Conservation (phyloP, 1,140 invertebrate species). For the Cryptotermes secundus region DNA sequence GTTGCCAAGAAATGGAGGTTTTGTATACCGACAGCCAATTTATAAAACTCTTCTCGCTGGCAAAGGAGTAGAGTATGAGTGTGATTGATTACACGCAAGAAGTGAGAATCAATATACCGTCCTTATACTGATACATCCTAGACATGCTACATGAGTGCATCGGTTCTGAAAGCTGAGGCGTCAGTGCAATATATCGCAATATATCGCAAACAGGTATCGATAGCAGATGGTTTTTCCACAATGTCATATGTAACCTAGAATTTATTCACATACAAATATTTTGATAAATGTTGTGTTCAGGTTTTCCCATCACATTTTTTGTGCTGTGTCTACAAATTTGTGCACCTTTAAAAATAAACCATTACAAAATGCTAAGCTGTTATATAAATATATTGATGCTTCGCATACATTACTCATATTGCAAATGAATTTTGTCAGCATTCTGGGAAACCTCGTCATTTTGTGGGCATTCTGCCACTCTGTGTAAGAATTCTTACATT, state of each 20-base stretch:
- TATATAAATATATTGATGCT: too few species aligned
- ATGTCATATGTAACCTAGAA: not conserved
- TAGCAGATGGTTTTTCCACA: not conserved
- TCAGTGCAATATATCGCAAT: not conserved
- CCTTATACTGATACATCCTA: not conserved
- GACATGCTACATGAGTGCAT: not conserved
- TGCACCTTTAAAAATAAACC: too few species aligned
- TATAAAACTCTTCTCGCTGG: not conserved
- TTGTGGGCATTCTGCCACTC: too few species aligned
- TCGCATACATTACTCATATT: too few species aligned
- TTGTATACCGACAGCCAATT: not conserved
- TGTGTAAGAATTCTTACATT: too few species aligned
- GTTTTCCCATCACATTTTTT: not conserved
- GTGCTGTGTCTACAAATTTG: too few species aligned
- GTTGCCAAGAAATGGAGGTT: not conserved
- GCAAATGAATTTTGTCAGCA: too few species aligned
- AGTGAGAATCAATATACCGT: not conserved
- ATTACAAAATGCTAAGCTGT: too few species aligned
- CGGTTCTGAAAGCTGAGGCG: not conserved
- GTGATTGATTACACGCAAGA: not conserved
- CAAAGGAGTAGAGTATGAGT: not conserved
- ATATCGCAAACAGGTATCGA: not conserved
- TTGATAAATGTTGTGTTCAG: not conserved
- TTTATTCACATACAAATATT: not conserved
- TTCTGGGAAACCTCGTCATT: too few species aligned